Base-by-base conservation (phyloP, 2,113 vertebrate species). In the Hippocampus guttulatus region DNA sequence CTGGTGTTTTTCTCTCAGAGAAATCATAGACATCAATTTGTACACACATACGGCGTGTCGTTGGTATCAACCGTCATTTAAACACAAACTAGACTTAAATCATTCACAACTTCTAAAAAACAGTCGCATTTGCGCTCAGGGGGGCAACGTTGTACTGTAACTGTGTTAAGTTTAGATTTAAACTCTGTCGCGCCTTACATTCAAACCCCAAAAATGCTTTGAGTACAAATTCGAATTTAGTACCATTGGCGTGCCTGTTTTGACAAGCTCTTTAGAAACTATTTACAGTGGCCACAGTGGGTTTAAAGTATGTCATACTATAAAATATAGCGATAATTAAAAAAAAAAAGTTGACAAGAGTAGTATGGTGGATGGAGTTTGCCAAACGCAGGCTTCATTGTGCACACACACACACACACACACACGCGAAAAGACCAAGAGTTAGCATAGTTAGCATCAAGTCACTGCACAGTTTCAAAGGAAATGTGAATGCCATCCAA, bases 261-360 rank as follows among this genome's bases (percentile, higher is more conserved):
- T 92, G 92, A 92, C 90, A 90, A 91, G 90, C 89, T 88, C 86
- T 86, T 87, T 87, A 58, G 84, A 38, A 14, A 54, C 84, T 89
- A 91, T 92, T 91, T 91, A 92, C 90, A 88, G 85, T 86, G 82
- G 81, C 83, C 74, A 79, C 82, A 71, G 75, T 71, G 43, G 82
- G 84, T 91, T 91, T 92, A 91, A 91, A 91, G 88, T 80, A 84
- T 75, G 84, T 83, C 88, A 88, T 91, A 90, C 90, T 87, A 74
- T 92, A 91, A 92, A 92, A 87, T 79, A 81, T 25, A 67, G 84
- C 85, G 86, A 86, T 27, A 27, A 27, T 27, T 27, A 30, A 83
- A 79, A 81, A 85, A 89, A 87, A 73, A 23, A 16, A 64, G 63
- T 27, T 60, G 57, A 60, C 57, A 2, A 57, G 54, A 12, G 54